A percentile compares a stretch with the other conserved stretches of the same genome.
These are phyloP conservation scores for Ceratina australensis DNA, from an alignment of 1,140 invertebrate species.

Conservation along the genomic window DNA sequence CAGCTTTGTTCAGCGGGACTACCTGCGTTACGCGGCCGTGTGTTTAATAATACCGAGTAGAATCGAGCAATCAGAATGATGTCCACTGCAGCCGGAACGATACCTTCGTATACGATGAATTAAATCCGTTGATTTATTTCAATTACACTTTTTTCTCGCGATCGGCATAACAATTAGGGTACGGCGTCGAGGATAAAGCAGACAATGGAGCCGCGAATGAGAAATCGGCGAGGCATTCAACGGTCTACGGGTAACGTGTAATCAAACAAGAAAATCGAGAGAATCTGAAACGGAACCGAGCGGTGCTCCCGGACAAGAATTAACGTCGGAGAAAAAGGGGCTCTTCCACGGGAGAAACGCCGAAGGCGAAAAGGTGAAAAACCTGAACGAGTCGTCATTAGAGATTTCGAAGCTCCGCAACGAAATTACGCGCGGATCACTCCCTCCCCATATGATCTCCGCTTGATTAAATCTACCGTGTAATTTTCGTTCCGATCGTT, in stretches of 20 bases:
- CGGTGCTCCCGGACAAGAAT: slow-evolving; percentile 35
- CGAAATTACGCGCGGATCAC: slow-evolving; percentile 61
- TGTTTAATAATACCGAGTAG: slow-evolving; percentile 3
- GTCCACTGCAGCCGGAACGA: background rate
- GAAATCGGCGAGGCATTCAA: slow-evolving; percentile 10
- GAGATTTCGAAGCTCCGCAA: slow-evolving; percentile 50
- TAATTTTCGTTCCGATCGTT: slow-evolving; percentile 64
- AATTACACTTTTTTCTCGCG: too few relatives aligned
- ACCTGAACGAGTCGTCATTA: slow-evolving; percentile 60
- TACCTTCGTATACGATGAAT: background rate
- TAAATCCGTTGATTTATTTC: background rate
- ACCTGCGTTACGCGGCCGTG: background rate
- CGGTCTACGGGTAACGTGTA: slow-evolving; percentile 11
- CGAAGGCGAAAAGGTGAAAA: slow-evolving; percentile 50
- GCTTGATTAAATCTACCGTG: slow-evolving; percentile 64
- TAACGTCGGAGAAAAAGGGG: slow-evolving; percentile 35
- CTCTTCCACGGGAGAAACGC: background rate
- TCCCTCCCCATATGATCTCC: slow-evolving; percentile 57
- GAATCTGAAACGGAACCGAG: background rate
- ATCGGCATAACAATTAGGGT: too few relatives aligned
- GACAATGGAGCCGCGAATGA: background rate
- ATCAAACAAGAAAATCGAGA: slow-evolving; percentile 11
- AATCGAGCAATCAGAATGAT: background rate
- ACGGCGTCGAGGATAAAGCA: too few relatives aligned
- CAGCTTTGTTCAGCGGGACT: background rate